Percentiles rank a stretch among this genome's conserved stretches.
These are phyloP conservation scores for Heliconius ismenius DNA, from an alignment of 2,888 invertebrate species.

Conservation along the genomic window DNA sequence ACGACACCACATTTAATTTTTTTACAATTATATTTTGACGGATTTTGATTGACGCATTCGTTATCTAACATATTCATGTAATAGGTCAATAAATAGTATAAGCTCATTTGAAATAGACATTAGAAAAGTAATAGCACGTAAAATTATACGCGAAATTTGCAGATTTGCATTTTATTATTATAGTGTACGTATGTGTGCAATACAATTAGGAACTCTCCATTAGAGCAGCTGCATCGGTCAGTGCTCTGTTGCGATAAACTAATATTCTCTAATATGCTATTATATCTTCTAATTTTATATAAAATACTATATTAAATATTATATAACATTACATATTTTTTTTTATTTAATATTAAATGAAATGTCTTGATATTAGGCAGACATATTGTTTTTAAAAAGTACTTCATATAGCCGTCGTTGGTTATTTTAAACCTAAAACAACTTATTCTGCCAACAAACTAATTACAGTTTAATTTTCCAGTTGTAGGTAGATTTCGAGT, in stretches of 20 bases:
- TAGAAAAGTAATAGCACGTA: conserved; percentile 11
- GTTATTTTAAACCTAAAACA: no score
- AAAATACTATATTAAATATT: no score
- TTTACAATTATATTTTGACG: neutral
- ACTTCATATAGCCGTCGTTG: no score
- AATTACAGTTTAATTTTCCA: no score
- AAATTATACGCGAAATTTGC: neutral
- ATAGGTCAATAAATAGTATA: neutral
- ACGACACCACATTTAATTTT: no score
- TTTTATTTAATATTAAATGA: no score
- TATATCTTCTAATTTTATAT: conserved; percentile 2
- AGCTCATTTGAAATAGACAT: neutral
- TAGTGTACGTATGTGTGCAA: conserved; percentile 4
- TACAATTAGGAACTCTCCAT: conserved; percentile 3
- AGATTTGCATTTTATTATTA: conserved; percentile 18
- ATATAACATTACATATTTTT: no score
- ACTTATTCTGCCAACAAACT: no score
- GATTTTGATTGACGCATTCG: neutral
- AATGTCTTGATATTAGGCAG: no score
- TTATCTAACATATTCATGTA: conserved; percentile 7
- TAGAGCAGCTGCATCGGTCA: neutral
- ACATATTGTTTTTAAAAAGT: no score
- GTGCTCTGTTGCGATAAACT: conserved; percentile 20
- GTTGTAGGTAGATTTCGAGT: no score
- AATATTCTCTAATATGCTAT: neutral